phyloP scores from a whole-genome alignment of 2,888 invertebrate species.

The Conus canariensis region DNA sequence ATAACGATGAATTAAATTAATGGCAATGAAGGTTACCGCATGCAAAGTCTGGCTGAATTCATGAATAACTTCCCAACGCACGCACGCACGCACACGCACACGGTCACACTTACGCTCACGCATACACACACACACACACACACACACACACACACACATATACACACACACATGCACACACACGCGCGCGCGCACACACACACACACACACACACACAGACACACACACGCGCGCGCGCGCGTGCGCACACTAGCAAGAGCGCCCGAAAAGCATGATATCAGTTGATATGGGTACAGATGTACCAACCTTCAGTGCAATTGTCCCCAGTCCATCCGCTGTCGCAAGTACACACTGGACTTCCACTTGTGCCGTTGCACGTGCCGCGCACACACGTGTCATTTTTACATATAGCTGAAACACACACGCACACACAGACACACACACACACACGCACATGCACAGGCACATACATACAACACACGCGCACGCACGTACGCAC shows the following conservation, averaged over 20 bases:
- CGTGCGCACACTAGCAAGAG: neutral
- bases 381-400: neutral
- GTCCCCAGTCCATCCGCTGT: neutral
- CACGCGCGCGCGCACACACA: no score
- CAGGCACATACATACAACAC: neutral
- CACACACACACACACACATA: no score
- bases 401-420: neutral
- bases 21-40: no score
- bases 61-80: no score
- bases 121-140: no score
- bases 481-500: neutral
- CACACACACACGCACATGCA: neutral
- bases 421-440: neutral
- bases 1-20: no score
- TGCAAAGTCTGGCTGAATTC: no score
- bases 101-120: neutral
- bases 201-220: no score
- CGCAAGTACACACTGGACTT: neutral
- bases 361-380: neutral
- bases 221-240: neutral
- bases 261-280: no score
- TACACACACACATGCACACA: no score
- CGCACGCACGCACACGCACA: neutral
- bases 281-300: no score
- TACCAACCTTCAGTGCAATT: neutral